These are phyloP conservation scores for Anolis apletophallus DNA, from an alignment of 2,797 vertebrate genomes.

Conservation along the genomic window DNA sequence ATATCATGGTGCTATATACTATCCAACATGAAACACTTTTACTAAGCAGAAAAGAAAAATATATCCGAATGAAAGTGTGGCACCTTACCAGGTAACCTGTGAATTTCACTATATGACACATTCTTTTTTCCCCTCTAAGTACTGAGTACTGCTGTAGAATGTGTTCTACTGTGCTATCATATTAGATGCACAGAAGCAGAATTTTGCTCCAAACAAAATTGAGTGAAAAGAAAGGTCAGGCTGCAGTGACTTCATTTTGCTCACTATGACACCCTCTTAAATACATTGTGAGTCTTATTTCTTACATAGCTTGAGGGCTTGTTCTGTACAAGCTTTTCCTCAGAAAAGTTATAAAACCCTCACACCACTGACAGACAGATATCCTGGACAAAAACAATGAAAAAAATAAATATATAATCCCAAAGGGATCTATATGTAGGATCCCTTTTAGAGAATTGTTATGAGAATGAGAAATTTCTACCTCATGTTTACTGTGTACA, in stretches of 20 bases:
- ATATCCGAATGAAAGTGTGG: background rate
- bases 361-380: background rate
- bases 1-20: background rate
- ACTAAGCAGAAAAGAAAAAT: constrained; percentile 34
- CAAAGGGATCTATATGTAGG: background rate
- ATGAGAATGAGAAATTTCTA: background rate
- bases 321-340: background rate
- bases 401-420: background rate
- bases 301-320: constrained; percentile 15
- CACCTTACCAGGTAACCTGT: background rate
- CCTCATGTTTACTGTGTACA: background rate
- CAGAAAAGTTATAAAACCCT: constrained; percentile 3
- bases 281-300: constrained; percentile 22
- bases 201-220: constrained; percentile 26
- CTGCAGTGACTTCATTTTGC: constrained; percentile 22
- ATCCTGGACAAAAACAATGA: background rate
- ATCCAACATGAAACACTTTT: constrained; percentile 7
- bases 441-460: background rate
- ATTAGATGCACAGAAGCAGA: background rate
- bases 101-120: background rate
- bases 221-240: constrained; percentile 31
- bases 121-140: background rate
- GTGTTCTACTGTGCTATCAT: background rate
- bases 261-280: constrained; percentile 9
- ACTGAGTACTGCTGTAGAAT: background rate